A percentile compares a stretch with the other conserved stretches of the same genome.
phyloP scores from a whole-genome alignment of 1,140 invertebrate genomes.

The Holotrichia oblita region DNA sequence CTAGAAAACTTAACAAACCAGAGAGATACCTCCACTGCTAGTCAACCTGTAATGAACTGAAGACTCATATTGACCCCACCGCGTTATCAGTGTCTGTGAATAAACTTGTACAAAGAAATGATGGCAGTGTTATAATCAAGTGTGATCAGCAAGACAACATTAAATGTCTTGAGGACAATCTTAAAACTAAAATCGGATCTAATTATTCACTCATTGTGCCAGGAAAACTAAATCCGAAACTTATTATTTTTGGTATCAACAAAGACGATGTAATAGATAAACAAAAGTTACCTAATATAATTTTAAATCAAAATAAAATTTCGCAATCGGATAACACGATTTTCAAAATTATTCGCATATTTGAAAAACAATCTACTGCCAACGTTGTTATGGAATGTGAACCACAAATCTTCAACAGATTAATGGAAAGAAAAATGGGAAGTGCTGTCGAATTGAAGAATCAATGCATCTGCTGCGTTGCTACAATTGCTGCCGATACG shows the following conservation, averaged over 20 bases:
- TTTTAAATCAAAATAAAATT: constrained; percentile 5
- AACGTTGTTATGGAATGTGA: constrained; percentile 8
- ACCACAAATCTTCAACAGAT: not conserved
- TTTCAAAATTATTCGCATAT: not conserved
- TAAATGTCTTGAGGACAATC: not conserved
- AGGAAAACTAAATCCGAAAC: not conserved
- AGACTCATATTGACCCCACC: not conserved
- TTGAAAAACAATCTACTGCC: not conserved
- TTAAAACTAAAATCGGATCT: not conserved
- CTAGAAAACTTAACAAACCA: not conserved
- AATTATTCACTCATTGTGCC: not conserved
- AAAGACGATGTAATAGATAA: not conserved
- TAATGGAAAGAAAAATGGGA: constrained; percentile 1
- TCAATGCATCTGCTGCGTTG: not conserved
- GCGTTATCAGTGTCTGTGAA: not conserved
- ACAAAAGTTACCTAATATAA: not conserved
- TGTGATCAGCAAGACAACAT: not conserved
- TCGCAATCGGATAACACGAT: not conserved
- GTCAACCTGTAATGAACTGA: not conserved
- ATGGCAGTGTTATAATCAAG: not conserved
- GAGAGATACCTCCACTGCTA: not conserved
- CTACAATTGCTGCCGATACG: constrained; percentile 12
- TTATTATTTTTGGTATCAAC: not conserved
- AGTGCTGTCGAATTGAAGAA: not conserved
- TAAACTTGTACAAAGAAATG: not conserved